These are phyloP conservation scores for Aldrovandia affinis DNA, from an alignment of 2,797 vertebrate species.

Conservation along the genomic window DNA sequence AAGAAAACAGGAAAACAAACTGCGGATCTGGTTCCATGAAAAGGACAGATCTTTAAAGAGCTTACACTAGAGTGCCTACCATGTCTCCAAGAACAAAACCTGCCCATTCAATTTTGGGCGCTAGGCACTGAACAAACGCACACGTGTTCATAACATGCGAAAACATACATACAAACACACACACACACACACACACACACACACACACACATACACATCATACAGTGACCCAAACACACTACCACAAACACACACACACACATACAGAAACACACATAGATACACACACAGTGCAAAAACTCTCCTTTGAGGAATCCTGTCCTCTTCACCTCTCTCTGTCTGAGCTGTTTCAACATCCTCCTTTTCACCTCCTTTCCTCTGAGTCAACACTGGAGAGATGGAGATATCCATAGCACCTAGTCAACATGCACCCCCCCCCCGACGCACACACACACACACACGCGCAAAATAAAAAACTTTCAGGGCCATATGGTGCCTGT, in stretches of 20 bases:
- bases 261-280: background rate
- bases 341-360: constrained; percentile 16
- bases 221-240: background rate
- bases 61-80: constrained; percentile 15
- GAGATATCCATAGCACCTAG: constrained; percentile 17
- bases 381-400: background rate
- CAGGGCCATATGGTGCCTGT: constrained; percentile 39
- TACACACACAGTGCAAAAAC: background rate
- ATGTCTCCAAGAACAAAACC: constrained; percentile 21
- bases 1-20: constrained; percentile 9
- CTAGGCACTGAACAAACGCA: background rate
- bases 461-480: background rate
- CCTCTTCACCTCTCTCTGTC: constrained; percentile 11
- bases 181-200: background rate
- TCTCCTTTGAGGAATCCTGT: constrained; percentile 5
- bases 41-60: background rate
- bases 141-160: background rate
- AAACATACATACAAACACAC: background rate
- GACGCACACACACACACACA: background rate
- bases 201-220: background rate
- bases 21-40: background rate
- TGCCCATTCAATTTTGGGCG: background rate
- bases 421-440: background rate
- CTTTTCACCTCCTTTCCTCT: background rate
- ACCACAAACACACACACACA: background rate